phyloP scores from a whole-genome alignment of 2,888 invertebrate species.

The Adelognathus sp. region DNA sequence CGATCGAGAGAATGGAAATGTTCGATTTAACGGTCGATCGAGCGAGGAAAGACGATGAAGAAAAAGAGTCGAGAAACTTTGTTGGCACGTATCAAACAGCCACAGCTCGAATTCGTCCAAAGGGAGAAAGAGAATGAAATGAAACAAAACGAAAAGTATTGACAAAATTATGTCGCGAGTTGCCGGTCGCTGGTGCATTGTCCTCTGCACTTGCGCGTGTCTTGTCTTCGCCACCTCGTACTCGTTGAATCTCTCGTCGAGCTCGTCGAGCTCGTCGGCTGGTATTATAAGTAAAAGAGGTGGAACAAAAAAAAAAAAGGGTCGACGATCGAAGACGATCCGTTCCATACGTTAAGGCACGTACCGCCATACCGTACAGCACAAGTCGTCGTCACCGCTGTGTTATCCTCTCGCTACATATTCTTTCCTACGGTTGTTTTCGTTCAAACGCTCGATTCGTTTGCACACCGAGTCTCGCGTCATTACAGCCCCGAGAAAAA shows the following conservation, averaged over 20 bases:
- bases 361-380: conserved; percentile 40
- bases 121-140: neutral
- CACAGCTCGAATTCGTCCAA: neutral
- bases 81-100: no score
- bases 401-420: neutral
- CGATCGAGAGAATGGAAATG: neutral
- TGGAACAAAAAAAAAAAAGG: conserved; percentile 26
- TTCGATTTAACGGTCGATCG: neutral
- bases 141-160: neutral
- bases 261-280: neutral
- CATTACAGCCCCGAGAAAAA: neutral
- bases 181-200: neutral
- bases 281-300: no score
- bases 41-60: neutral
- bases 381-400: conserved; percentile 16
- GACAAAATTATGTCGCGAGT: neutral
- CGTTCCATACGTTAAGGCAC: conserved; percentile 39
- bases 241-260: conserved; percentile 25
- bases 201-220: neutral
- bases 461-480: neutral
- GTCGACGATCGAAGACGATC: conserved; percentile 38
- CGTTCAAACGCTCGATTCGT: neutral
- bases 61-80: neutral
- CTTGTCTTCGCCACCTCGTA: neutral
- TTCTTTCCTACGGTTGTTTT: neutral